Evolutionary conservation across 2,797 vertebrate genomes (phyloP), one percentile per base, ranked within the genome.

Genomic region (Erpetoichthys calabaricus): DNA sequence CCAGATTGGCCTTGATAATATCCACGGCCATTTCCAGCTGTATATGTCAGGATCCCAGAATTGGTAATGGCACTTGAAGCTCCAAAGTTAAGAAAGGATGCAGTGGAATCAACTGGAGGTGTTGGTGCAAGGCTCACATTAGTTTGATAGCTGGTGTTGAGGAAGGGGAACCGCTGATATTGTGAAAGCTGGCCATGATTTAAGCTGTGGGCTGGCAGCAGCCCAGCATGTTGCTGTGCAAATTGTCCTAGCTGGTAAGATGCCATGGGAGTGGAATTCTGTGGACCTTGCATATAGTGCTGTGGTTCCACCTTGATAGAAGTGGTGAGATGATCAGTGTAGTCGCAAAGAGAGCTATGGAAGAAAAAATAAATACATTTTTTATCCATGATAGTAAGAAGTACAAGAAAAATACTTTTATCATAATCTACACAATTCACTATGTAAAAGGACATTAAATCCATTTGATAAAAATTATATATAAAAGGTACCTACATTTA

Each of bases 111-210:
- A 1, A 84, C 76, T 0, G 70, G 66, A 3, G 76, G 66, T 1
- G 83, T 81, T 9, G 87, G 80, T 1, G 81, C 71, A 57, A 91
- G 78, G 60, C 65, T 78, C 0, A 84, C 74, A 6, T 79, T 75
- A 47, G 87, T 80, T 41, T 78, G 69, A 10, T 45, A 3, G 6
- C 5, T 54, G 53, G 53, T 54, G 53, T 54, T 54, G 57, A 87
- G 84, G 70, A 83, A 77, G 44, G 89, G 69, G 57, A 89, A 71
- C 42, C 70, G 73, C 2, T 82, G 58, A 50, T 80, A 65, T 59
- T 81, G 73, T 49, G 70, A 62, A 42, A 66, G 44, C 5, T 65
- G 59, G 59, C 46, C 65, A 3, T 64, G 50, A 55, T 51, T 44
- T 56, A 68, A 64, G 42, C 53, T 64, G 42, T 61, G 59, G 6